These are phyloP conservation scores for Tetramorium alpestre DNA, from an alignment of 1,140 invertebrate species.

Conservation along the genomic window DNA sequence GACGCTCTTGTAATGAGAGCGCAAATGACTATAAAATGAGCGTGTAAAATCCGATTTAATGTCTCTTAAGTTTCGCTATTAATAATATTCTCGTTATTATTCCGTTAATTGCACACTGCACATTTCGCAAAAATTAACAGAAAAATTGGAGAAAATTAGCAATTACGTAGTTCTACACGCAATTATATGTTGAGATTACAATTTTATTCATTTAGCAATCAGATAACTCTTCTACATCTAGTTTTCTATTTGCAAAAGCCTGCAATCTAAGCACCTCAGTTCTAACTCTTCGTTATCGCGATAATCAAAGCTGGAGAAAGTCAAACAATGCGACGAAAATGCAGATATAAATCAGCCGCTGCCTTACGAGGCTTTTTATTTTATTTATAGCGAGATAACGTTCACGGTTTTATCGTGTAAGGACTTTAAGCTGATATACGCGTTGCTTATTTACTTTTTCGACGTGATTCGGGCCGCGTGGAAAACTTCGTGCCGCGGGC, in stretches of 20 bases:
- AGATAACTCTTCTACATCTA: neutral
- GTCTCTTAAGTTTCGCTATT: neutral
- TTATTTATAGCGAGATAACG: neutral
- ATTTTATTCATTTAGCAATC: neutral
- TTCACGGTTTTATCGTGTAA: neutral
- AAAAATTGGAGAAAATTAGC: neutral
- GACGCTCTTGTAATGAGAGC: neutral
- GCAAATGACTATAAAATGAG: neutral
- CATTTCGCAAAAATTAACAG: neutral
- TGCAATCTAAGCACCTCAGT: neutral
- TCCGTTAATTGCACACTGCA: neutral
- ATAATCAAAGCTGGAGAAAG: neutral
- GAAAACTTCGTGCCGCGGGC: neutral
- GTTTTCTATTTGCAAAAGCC: neutral
- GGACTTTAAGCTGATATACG: neutral
- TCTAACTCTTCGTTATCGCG: conserved; percentile 3
- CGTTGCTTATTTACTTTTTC: neutral
- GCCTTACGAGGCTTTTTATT: neutral
- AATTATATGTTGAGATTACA: neutral
- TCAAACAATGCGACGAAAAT: neutral
- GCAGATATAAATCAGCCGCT: neutral
- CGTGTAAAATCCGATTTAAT: neutral
- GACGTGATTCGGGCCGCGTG: neutral
- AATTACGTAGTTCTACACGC: neutral
- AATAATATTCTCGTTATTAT: neutral